phyloP scores from a whole-genome alignment of 2,797 vertebrate genomes.

The Oreochromis mossambicus region DNA sequence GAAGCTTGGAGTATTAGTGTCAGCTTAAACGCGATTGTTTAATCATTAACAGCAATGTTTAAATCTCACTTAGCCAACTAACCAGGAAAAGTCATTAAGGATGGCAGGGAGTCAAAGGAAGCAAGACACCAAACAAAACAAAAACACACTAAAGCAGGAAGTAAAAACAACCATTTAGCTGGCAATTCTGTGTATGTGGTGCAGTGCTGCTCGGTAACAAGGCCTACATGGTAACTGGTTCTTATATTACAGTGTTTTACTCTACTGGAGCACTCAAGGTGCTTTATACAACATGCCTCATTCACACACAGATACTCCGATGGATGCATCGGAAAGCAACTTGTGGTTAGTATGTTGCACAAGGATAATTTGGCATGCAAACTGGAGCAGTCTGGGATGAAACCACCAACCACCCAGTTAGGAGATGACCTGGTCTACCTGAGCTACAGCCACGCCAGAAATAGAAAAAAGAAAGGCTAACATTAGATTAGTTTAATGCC shows the following conservation, averaged over 20 bases:
- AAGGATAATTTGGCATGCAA: neutral
- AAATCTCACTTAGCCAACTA: neutral
- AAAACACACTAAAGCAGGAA: neutral
- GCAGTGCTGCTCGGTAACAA: accelerated
- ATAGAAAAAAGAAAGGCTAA: neutral
- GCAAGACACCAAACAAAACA: neutral
- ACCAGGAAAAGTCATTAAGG: neutral
- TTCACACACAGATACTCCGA: neutral
- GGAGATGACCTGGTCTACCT: neutral
- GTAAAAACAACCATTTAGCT: neutral
- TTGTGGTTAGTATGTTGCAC: neutral
- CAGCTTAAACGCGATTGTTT: neutral
- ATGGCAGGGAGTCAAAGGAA: accelerated
- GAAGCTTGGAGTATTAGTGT: neutral
- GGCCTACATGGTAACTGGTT: neutral
- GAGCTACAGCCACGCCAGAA: neutral
- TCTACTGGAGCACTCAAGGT: neutral
- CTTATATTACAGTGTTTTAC: neutral
- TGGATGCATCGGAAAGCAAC: neutral
- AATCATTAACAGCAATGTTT: neutral
- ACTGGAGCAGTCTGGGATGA: neutral
- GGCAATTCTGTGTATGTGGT: neutral
- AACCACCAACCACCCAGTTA: neutral
- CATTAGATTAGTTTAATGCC: neutral
- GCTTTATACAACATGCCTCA: neutral